Conservation (phyloP, 2,113 vertebrate species). For the Pangasianodon gigas region DNA sequence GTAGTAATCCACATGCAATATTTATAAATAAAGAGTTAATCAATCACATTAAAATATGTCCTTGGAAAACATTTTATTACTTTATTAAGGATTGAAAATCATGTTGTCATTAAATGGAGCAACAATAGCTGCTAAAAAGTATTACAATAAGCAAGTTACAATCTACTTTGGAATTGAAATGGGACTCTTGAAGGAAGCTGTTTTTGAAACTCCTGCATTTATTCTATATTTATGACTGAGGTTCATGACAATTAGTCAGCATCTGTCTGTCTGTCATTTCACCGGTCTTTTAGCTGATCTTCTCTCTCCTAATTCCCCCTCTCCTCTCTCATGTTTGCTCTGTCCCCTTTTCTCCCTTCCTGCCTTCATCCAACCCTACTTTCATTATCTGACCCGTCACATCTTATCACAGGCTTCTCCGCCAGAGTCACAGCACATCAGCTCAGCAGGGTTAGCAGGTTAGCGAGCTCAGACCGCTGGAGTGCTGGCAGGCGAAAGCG, state of each 20-base stretch:
- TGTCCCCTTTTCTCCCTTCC: not conserved
- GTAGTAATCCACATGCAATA: no score
- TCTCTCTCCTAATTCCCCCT: not conserved
- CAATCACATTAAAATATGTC: not conserved
- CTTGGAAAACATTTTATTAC: not conserved
- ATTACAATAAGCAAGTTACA: no score
- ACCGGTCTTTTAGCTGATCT: not conserved
- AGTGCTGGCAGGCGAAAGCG: not conserved
- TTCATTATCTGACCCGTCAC: constrained; percentile 29
- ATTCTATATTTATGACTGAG: not conserved
- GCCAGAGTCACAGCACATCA: not conserved
- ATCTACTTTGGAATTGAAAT: no score
- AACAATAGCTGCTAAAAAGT: not conserved
- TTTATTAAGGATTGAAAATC: not conserved
- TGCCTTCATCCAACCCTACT: constrained; percentile 1
- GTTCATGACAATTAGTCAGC: not conserved
- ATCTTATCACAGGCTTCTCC: constrained; percentile 24
- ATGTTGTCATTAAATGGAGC: not conserved
- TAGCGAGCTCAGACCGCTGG: not conserved
- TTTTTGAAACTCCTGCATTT: not conserved
- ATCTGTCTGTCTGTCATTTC: not conserved
- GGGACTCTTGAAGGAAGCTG: not conserved
- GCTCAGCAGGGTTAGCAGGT: not conserved
- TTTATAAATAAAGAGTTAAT: no score
- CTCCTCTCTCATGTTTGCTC: not conserved